phyloP scores from a whole-genome alignment of 2,113 vertebrate genomes.

The Dissostichus mawsoni region DNA sequence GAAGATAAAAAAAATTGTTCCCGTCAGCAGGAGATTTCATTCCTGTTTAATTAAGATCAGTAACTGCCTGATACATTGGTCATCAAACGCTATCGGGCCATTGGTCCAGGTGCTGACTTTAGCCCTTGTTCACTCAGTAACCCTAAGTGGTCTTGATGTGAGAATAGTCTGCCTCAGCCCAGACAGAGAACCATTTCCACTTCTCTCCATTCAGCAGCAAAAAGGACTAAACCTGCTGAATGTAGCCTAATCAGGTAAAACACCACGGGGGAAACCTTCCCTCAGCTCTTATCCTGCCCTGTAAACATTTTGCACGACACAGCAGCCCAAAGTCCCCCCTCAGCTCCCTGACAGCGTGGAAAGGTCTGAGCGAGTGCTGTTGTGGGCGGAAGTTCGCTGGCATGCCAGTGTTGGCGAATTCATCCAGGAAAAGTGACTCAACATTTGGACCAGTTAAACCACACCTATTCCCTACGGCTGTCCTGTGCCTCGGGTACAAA shows the following conservation, averaged over 20 bases:
- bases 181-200: slow-evolving; percentile 43
- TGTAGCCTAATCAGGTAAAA: slow-evolving; percentile 29
- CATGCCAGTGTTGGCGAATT: slow-evolving; percentile 51
- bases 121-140: slow-evolving; percentile 59
- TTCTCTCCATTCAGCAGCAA: slow-evolving; percentile 50
- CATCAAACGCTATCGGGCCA: slow-evolving; percentile 1
- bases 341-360: slow-evolving; percentile 4
- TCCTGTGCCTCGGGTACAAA: slow-evolving; percentile 19
- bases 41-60: not conserved
- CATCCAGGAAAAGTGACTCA: slow-evolving; percentile 70
- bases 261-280: not conserved
- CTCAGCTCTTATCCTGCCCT: slow-evolving; percentile 44
- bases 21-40: slow-evolving; percentile 34
- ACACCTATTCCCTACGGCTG: slow-evolving; percentile 60
- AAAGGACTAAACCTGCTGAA: slow-evolving; percentile 45
- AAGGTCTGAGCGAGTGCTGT: slow-evolving; percentile 4
- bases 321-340: slow-evolving; percentile 40
- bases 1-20: not conserved
- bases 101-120: slow-evolving; percentile 63
- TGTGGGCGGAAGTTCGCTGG: slow-evolving; percentile 63
- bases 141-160: slow-evolving; percentile 56
- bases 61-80: slow-evolving; percentile 3
- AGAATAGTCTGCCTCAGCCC: slow-evolving; percentile 50
- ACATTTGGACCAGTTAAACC: slow-evolving; percentile 48
- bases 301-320: slow-evolving; percentile 50